Conservation (phyloP, 2,797 vertebrate genomes). For the Rhinoraja longicauda region DNA sequence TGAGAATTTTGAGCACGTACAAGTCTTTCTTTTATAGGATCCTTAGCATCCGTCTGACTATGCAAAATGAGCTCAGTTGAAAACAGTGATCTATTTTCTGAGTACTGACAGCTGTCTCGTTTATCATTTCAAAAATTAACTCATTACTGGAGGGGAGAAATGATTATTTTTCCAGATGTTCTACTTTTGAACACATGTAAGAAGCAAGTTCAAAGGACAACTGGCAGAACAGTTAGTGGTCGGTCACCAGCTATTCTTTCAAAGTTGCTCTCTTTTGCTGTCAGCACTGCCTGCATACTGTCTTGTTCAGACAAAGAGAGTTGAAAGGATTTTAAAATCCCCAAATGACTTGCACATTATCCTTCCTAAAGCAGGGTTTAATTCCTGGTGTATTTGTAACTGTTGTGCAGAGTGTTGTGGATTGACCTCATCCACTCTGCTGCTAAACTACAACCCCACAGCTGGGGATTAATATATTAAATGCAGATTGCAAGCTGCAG, state of each 20-base stretch:
- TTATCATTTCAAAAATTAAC: not conserved
- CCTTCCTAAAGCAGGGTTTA: not conserved
- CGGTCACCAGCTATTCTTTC: not conserved
- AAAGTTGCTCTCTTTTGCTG: not conserved
- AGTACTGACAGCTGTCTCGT: not conserved
- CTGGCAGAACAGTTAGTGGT: no score
- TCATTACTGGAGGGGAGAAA: not conserved
- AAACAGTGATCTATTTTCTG: not conserved
- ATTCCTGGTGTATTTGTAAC: slow-evolving; percentile 28
- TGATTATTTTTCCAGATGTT: not conserved
- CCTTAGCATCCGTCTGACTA: no score
- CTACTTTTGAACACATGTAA: not conserved
- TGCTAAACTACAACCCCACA: slow-evolving; percentile 6
- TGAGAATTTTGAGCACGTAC: not conserved
- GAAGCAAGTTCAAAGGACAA: slow-evolving; percentile 1
- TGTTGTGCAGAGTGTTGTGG: not conserved
- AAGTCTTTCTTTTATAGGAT: not conserved
- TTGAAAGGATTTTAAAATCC: slow-evolving; percentile 33
- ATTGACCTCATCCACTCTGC: slow-evolving; percentile 32
- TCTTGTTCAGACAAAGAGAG: not conserved
- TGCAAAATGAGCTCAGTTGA: not conserved
- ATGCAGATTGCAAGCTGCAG: slow-evolving; percentile 11
- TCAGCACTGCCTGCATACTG: not conserved
- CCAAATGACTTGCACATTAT: not conserved
- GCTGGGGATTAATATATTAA: slow-evolving; percentile 28